Percentiles rank a stretch among this genome's conserved stretches.
Conservation (phyloP, 2,797 vertebrate genomes). For the Helostoma temminkii region DNA sequence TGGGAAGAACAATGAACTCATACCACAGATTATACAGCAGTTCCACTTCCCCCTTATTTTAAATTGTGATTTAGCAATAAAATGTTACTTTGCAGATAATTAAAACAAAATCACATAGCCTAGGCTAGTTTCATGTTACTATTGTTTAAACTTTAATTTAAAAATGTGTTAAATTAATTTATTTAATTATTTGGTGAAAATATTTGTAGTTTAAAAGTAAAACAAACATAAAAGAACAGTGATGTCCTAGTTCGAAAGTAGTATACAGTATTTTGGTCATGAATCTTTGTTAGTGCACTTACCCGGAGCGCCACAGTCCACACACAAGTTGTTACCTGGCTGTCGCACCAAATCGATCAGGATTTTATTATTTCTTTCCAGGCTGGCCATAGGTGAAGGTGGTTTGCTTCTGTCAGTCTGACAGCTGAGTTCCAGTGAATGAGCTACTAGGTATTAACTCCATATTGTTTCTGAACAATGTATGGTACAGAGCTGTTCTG, state of each 20-base stretch:
- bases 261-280: neutral
- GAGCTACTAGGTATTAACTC: slow-evolving; percentile 35
- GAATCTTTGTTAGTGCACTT: slow-evolving; percentile 54
- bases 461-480: slow-evolving; percentile 46
- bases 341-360: slow-evolving; percentile 84
- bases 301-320: slow-evolving; percentile 90
- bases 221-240: neutral
- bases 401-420: slow-evolving; percentile 27
- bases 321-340: slow-evolving; percentile 86
- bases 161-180: neutral
- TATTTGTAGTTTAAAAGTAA: neutral
- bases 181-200: neutral
- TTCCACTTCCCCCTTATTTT: slow-evolving; percentile 55
- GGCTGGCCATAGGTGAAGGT: slow-evolving; percentile 76
- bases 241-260: neutral
- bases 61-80: slow-evolving; percentile 20
- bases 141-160: neutral
- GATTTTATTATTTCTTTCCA: slow-evolving; percentile 87
- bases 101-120: slow-evolving; percentile 11
- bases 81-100: slow-evolving; percentile 13
- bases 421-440: slow-evolving; percentile 36
- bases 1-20: slow-evolving; percentile 62
- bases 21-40: slow-evolving; percentile 6
- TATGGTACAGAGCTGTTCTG: slow-evolving; percentile 5
- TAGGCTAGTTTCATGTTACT: neutral